phyloP scores from a whole-genome alignment of 1,140 invertebrate genomes.

The Lutraria rhynchaena region DNA sequence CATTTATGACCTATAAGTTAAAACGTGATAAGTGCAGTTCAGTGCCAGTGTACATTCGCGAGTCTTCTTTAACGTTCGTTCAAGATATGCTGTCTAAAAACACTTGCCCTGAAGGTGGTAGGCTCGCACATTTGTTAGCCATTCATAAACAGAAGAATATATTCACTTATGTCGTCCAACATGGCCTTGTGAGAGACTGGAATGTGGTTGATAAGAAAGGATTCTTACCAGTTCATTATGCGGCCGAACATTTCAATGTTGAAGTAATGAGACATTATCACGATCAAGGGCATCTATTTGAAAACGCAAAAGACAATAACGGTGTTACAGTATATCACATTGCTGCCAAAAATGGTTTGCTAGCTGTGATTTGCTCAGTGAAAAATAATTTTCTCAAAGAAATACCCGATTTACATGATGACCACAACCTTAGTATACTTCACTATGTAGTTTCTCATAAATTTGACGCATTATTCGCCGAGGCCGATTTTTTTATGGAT shows the following conservation, averaged over 20 bases:
- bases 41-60: neutral
- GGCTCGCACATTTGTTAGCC: slow-evolving; percentile 6
- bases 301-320: neutral
- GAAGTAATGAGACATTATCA: neutral
- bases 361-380: neutral
- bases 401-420: neutral
- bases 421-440: neutral
- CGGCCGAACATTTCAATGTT: neutral
- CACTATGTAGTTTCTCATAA: slow-evolving; percentile 5
- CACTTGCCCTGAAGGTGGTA: slow-evolving; percentile 4
- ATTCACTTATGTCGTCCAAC: neutral
- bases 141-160: neutral
- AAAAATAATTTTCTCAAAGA: neutral
- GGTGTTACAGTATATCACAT: slow-evolving; percentile 13
- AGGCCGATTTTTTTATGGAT: neutral
- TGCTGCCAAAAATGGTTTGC: neutral
- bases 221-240: slow-evolving; percentile 29
- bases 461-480: neutral
- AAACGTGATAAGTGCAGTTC: neutral
- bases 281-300: neutral
- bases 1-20: neutral
- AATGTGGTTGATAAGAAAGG: neutral
- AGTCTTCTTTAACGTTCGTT: too few species aligned
- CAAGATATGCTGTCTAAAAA: neutral
- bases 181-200: slow-evolving; percentile 4